These are phyloP conservation scores for Zaprionus obscuricornis DNA, from an alignment of 2,888 invertebrate genomes.

Conservation along the genomic window DNA sequence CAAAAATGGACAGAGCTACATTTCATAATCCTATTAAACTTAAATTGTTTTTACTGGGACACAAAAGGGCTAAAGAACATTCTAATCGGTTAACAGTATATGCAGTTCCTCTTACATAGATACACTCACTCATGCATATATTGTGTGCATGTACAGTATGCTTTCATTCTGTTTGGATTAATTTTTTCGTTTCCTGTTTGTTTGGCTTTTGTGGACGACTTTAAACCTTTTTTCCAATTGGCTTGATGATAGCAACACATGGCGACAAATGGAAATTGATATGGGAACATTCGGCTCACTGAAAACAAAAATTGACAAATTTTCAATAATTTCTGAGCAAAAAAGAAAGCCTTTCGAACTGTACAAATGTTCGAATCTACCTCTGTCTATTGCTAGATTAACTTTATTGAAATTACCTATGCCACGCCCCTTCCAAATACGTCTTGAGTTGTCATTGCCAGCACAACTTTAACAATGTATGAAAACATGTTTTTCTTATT, in stretches of 20 bases:
- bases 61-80: conserved; percentile 38
- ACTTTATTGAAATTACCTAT: too few species aligned
- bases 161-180: conserved; percentile 24
- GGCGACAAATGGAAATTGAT: conserved; percentile 78
- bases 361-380: too few species aligned
- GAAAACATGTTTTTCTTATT: too few species aligned
- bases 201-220: conserved; percentile 43
- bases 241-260: conserved; percentile 66
- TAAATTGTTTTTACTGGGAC: conserved; percentile 50
- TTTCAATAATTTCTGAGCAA: conserved; percentile 69
- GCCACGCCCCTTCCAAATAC: too few species aligned
- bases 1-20: conserved; percentile 14
- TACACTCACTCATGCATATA: neutral
- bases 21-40: conserved; percentile 58
- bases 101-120: conserved; percentile 23
- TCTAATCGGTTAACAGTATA: conserved; percentile 55
- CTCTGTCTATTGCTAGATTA: too few species aligned
- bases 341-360: too few species aligned
- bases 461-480: too few species aligned
- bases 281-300: conserved; percentile 71
- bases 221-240: conserved; percentile 63
- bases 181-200: conserved; percentile 48
- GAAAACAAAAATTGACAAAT: conserved; percentile 72
- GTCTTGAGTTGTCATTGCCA: too few species aligned
- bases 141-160: neutral